These are phyloP conservation scores for Lucinisca nassula DNA, from an alignment of 2,888 invertebrate genomes.

Conservation along the genomic window DNA sequence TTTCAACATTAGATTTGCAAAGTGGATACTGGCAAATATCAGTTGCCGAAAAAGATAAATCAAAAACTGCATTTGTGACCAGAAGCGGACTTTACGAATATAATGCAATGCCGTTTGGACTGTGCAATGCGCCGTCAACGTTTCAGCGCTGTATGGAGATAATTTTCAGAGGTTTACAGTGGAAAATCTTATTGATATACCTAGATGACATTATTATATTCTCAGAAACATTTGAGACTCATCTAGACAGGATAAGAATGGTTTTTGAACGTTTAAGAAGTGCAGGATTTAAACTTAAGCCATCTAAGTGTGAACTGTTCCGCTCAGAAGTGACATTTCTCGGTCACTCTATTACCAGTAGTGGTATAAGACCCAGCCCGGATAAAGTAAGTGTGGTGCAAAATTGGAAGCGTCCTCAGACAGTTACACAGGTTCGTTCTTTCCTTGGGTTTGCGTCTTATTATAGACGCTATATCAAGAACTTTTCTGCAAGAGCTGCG, in stretches of 20 bases:
- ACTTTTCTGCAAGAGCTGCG: slow-evolving; percentile 13
- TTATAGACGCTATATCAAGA: slow-evolving; percentile 40
- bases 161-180: slow-evolving; percentile 42
- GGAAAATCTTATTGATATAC: slow-evolving; percentile 66
- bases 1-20: slow-evolving; percentile 43
- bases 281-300: slow-evolving; percentile 55
- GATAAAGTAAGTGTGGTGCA: slow-evolving; percentile 45
- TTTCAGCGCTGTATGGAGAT: slow-evolving; percentile 37
- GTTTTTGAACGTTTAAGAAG: slow-evolving; percentile 52
- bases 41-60: slow-evolving; percentile 34
- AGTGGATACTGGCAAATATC: slow-evolving; percentile 53
- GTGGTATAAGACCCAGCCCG: slow-evolving; percentile 40
- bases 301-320: slow-evolving; percentile 58
- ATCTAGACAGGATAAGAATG: slow-evolving; percentile 39
- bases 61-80: slow-evolving; percentile 50
- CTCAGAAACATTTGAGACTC: slow-evolving; percentile 48
- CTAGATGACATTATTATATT: slow-evolving; percentile 70
- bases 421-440: slow-evolving; percentile 30
- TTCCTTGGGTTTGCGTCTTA: slow-evolving; percentile 57
- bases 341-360: slow-evolving; percentile 49
- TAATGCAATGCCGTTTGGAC: slow-evolving; percentile 44
- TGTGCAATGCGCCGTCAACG: too few relatives aligned
- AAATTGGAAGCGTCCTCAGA: slow-evolving; percentile 28
- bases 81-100: slow-evolving; percentile 46
- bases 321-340: slow-evolving; percentile 39